Conservation (phyloP, 2,113 vertebrate species). For the Albula glossodonta region DNA sequence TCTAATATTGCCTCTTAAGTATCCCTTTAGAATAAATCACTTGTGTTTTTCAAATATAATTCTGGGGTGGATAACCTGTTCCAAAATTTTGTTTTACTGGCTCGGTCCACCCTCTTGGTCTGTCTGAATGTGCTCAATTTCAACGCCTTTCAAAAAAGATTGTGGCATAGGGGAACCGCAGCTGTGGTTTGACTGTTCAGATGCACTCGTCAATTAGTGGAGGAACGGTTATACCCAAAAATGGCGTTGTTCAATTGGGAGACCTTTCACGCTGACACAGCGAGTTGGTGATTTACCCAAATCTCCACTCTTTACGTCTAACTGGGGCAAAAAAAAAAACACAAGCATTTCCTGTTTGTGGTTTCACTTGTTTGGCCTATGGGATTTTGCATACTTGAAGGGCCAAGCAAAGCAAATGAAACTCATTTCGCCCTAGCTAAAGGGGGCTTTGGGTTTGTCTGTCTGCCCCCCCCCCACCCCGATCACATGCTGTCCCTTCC, state of each 20-base stretch:
- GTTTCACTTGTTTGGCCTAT: conserved; percentile 72
- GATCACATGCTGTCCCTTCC: conserved; percentile 55
- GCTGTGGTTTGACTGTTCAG: not conserved
- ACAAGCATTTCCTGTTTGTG: conserved; percentile 68
- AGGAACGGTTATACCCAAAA: not conserved
- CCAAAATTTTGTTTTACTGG: not conserved
- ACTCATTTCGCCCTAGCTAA: conserved; percentile 72
- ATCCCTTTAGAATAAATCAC: not conserved
- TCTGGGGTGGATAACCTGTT: conserved; percentile 5
- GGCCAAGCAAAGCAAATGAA: conserved; percentile 74
- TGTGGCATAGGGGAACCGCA: not conserved
- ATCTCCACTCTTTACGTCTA: conserved; percentile 51
- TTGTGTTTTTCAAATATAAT: not conserved
- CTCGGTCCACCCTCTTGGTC: not conserved
- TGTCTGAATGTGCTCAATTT: not conserved
- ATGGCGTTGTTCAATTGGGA: not conserved
- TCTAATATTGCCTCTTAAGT: not conserved
- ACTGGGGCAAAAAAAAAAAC: conserved; percentile 34
- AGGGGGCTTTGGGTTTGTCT: conserved; percentile 65
- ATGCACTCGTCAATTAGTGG: not conserved
- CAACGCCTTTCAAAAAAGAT: not conserved
- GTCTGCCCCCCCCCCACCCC: conserved; percentile 27
- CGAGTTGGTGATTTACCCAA: conserved; percentile 41
- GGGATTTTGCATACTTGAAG: conserved; percentile 72
- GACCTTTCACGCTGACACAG: not conserved